Evolutionary conservation across 1,140 invertebrate species (phyloP).

Genomic region (Aphelinus certus): DNA sequence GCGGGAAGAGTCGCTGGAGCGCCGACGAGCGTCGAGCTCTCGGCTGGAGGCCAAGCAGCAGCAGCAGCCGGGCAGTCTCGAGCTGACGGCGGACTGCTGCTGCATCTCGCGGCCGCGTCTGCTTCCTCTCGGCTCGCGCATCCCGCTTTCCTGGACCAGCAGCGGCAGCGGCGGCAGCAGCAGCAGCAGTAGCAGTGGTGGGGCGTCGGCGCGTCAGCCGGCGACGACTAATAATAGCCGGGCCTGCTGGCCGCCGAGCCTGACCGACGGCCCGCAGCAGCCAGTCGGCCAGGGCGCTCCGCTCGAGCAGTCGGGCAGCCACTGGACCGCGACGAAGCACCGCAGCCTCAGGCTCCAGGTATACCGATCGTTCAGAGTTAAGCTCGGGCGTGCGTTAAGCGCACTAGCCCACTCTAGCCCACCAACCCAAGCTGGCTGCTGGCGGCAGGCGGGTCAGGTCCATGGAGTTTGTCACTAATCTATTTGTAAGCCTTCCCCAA

Average conservation of each 20-base stretch:
- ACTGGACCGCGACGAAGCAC: slow-evolving; percentile 58
- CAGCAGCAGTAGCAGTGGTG: slow-evolving; percentile 39
- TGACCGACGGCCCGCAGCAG: slow-evolving; percentile 39
- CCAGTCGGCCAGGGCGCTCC: too few relatives aligned
- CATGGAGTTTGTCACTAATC: slow-evolving; percentile 38
- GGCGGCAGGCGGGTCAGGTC: neutral
- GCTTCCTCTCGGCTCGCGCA: slow-evolving; percentile 49
- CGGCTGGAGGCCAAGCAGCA: too few relatives aligned
- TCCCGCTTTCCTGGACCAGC: slow-evolving; percentile 40
- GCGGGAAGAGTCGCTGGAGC: slow-evolving; percentile 52
- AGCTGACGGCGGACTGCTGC: slow-evolving; percentile 57
- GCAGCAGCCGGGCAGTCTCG: slow-evolving; percentile 42
- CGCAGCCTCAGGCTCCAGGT: slow-evolving; percentile 62
- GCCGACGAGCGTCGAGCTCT: slow-evolving; percentile 45
- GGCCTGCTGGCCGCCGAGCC: slow-evolving; percentile 48
- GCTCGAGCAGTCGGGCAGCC: slow-evolving; percentile 31
- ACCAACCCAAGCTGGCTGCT: too few relatives aligned
- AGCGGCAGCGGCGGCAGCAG: slow-evolving; percentile 26
- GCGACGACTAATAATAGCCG: slow-evolving; percentile 61
- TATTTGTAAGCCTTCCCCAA: slow-evolving; percentile 28
- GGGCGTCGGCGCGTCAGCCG: slow-evolving; percentile 29
- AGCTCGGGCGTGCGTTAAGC: neutral
- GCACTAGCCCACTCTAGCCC: too few relatives aligned
- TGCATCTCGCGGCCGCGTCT: slow-evolving; percentile 60
- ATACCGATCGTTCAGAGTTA: slow-evolving; percentile 19